Conservation (phyloP, 2,888 invertebrate species). For the Perizoma flavofasciatum region DNA sequence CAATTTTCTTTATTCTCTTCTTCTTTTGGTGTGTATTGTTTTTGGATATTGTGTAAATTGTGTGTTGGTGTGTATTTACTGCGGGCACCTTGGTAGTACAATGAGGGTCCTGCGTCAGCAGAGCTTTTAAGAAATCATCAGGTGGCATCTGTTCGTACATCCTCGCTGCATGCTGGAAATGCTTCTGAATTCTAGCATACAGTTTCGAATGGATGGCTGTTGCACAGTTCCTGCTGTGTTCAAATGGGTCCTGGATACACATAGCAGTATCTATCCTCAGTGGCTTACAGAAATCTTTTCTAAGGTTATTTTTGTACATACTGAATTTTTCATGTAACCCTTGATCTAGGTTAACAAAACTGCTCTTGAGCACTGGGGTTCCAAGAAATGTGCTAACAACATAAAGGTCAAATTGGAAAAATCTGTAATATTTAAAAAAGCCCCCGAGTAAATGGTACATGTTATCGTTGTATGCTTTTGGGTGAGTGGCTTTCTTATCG, state of each 20-base stretch:
- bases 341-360: conserved; percentile 51
- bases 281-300: conserved; percentile 40
- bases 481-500: conserved; percentile 47
- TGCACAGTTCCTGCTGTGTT: conserved; percentile 79
- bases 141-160: conserved; percentile 40
- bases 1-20: conserved; percentile 8
- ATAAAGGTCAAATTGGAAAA: conserved; percentile 79
- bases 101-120: conserved; percentile 33
- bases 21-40: conserved; percentile 21
- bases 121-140: conserved; percentile 40
- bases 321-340: conserved; percentile 54
- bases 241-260: conserved; percentile 86
- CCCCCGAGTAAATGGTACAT: conserved; percentile 79
- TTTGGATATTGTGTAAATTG: conserved; percentile 9
- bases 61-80: conserved; percentile 1
- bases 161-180: conserved; percentile 45
- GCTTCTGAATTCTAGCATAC: conserved; percentile 35
- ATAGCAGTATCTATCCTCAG: conserved; percentile 62
- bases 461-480: conserved; percentile 42
- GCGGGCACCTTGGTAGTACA: not conserved
- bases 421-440: conserved; percentile 86
- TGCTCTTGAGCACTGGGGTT: conserved; percentile 57
- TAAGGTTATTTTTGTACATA: conserved; percentile 62
- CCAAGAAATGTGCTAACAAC: conserved; percentile 86
- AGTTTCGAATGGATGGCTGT: conserved; percentile 48